These are phyloP conservation scores for Galbula dea DNA, from an alignment of 2,113 vertebrate genomes.

Conservation along the genomic window DNA sequence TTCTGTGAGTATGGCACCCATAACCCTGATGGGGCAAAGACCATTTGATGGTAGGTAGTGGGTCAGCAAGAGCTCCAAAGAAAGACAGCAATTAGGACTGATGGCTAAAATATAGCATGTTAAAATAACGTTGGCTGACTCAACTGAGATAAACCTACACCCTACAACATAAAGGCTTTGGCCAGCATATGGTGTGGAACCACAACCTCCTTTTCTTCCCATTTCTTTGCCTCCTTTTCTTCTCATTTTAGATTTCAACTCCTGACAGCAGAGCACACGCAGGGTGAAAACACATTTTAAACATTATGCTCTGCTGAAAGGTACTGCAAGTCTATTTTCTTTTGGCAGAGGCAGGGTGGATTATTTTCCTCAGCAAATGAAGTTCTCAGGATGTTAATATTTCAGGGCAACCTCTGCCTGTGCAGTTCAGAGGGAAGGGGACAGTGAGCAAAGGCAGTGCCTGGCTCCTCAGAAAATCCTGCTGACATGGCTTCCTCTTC, in stretches of 20 bases:
- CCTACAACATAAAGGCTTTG: neutral
- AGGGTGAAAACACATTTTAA: neutral
- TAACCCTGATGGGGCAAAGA: neutral
- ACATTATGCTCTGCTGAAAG: neutral
- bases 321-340: neutral
- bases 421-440: neutral
- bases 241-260: neutral
- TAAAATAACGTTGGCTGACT: neutral
- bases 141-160: neutral
- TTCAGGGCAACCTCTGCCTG: neutral
- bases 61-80: neutral
- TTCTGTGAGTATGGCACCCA: neutral
- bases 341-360: neutral
- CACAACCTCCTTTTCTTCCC: neutral
- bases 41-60: accelerated
- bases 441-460: accelerated
- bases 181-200: neutral
- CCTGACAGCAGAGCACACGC: neutral
- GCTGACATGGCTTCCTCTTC: constrained; percentile 47
- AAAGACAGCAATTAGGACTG: neutral
- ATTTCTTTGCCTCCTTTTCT: neutral
- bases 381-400: neutral
- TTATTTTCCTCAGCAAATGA: neutral
- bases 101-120: neutral
- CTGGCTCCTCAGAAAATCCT: neutral